Base-by-base conservation (phyloP, 2,113 vertebrate species). In the Channa argus region DNA sequence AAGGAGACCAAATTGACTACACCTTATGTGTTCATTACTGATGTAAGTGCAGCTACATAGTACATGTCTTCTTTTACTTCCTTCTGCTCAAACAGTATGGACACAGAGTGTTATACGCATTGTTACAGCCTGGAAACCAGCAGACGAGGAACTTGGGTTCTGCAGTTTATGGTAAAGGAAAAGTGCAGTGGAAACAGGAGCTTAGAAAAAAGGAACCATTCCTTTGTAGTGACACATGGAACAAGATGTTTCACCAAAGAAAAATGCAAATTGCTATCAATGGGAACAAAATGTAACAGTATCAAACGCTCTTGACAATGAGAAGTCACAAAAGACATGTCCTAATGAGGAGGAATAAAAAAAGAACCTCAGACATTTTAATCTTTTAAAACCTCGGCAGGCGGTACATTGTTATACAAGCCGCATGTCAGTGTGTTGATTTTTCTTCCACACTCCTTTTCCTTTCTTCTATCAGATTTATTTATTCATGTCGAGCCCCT, bases 381-480 rank as follows among this genome's bases (percentile, higher is more conserved):
- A 92, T 93, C 91, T 92, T 92, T 93, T 86, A 92, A 90, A 93
- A 88, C 87, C 86, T 85, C 47, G 79, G 83, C 91, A 90, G 84
- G 84, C 84, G 67, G 86, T 78, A 86, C 90, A 87, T 92, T 93
- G 89, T 93, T 93, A 92, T 84, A 92, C 88, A 92, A 92, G 92
- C 88, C 56, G 11, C 36, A 52, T 89, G 91, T 89, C 92, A 89
- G 71, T 72, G 59, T 90, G 86, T 87, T 90, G 82, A 86, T 86
- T 92, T 79, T 77, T 61, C 61, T 45, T 62, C 34, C 34, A 13
- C 46, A 37, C 52, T 77, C 38, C 45, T 73, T 77, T 79, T 39
- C 44, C 37, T 77, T 77, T 87, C 74, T 83, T 71, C 66, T 79
- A 1, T 49, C 13, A 47, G 59, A 62, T 77, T 90, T 92, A 91